Base-by-base conservation (phyloP, 2,888 invertebrate species). In the Eustalomyia histrio region DNA sequence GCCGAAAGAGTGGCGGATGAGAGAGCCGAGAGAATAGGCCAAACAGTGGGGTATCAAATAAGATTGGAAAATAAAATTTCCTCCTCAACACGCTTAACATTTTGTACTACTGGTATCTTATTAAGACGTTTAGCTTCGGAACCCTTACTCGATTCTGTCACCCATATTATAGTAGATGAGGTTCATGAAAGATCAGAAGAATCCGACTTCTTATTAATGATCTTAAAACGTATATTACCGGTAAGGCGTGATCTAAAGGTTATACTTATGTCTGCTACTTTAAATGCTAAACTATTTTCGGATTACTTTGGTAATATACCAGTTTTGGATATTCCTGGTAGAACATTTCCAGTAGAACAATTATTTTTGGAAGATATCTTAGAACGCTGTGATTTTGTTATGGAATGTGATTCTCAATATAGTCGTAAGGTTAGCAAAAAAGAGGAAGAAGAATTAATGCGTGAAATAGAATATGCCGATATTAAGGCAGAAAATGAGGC, bases 31-130 rank as follows among this genome's bases (percentile, higher is more conserved):
- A 93, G 86, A n/a, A 85, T 89, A 65, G 90, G 90, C 5, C 87
- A 88, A 71, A 88, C 89, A 65, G 89, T 93, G 6, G 93, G 93
- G 60, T 94, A 94, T 85, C 93, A 96, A 92, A 96, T 96, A 83
- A 92, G 96, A 69, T 90, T 96, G 75, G 96, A 96, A 89, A 95
- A 94, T 86, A 95, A 95, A 92, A 92, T 95, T 6, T 95, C 95
- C 0, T 91, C 92, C 0, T 92, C 92, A 88, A 98, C 98, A 0
- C 92, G 97, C 4, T 91, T 98, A 14, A 95, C 95, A 3, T 98
- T 97, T 90, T 98, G 98, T 88, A 99, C 98, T 0, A 97, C 96
- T 2, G 98, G 98, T 67, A 97, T 99, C 64, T 90, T 98, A 63
- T 90, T 98, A 53, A 92, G 98, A 57, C 93, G 97, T 64, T 90